These are phyloP conservation scores for Chlorospingus semifuscus DNA, from an alignment of 2,797 vertebrate genomes.

Conservation along the genomic window DNA sequence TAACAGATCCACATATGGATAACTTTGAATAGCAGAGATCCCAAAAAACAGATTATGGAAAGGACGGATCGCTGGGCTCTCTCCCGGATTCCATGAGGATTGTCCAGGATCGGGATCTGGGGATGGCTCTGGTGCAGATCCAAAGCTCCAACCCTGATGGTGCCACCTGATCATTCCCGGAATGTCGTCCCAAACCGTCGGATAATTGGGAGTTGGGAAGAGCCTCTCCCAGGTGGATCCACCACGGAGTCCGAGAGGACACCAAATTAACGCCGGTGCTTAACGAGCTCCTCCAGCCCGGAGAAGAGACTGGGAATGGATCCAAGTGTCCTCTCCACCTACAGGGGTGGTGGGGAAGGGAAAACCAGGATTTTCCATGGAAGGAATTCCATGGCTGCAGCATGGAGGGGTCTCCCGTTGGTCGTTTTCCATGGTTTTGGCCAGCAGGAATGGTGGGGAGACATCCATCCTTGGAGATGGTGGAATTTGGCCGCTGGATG, in stretches of 20 bases:
- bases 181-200: fast-evolving
- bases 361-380: neutral
- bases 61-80: neutral
- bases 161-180: neutral
- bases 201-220: neutral
- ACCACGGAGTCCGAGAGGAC: neutral
- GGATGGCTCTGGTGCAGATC: neutral
- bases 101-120: neutral
- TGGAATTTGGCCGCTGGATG: fast-evolving
- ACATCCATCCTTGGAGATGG: fast-evolving
- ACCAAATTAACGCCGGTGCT: fast-evolving
- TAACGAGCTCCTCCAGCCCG: neutral
- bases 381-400: fast-evolving
- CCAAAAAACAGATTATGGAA: no score
- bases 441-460: neutral
- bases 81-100: fast-evolving
- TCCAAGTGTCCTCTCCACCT: neutral
- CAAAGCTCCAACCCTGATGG: neutral
- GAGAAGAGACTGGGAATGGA: neutral
- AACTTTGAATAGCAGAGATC: neutral
- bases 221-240: neutral
- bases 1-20: fast-evolving
- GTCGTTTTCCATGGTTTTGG: neutral
- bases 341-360: fast-evolving
- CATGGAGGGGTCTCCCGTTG: fast-evolving